Evolutionary conservation across 2,797 vertebrate genomes (phyloP), one percentile per base, ranked within the genome.

Genomic region (Pseudocheirus occidentalis): DNA sequence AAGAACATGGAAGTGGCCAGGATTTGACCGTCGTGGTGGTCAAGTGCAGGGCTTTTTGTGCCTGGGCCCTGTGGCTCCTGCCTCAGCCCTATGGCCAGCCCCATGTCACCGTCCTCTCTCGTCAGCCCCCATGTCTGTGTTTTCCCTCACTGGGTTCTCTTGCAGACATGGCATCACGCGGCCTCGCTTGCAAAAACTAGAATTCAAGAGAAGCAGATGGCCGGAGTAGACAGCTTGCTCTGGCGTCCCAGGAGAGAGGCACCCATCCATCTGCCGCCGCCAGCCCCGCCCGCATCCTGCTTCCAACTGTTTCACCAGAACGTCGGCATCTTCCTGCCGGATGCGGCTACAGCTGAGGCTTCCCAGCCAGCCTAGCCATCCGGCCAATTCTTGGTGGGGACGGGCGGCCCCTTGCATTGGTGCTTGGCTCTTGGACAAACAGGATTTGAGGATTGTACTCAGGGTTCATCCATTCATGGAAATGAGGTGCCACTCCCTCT

Each of bases 151-250:
- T 3, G 0, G 4, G 50, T 66, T 31, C 93, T 92, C 59, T 52
- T 29, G 2, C 92, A 16, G 16, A 29, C 13, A 34, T 2, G 56
- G 94, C 62, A 1, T 0, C 13, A 91, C 24, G 40, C 28, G 58
- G 58, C 58, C 58, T 29, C 0, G 9, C 29, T 29, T 59, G 28
- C 31, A 59, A 4, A 59, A 59, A 31, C 24, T 9, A 0, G 0
- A 29, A 46, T 50, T 2, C 1, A 28, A 31, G 58, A 89, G 94
- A 16, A 12, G 66, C 97, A 90, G 94, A 55, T 94, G 97, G 96
- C 27, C 90, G 1, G 12, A 4, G 11, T 73, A 50, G 92, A 24
- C 0, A 9, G 40, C 56, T 55, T 4, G 57, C 91, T 21, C 50
- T 10, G 5, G 0, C 50, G 0, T 31, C n/a, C 54, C 5, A 21